A percentile compares a stretch with the other conserved stretches of the same genome.
These are phyloP conservation scores for Hiodon tergisus DNA, from an alignment of 2,113 vertebrate genomes.

Conservation along the genomic window DNA sequence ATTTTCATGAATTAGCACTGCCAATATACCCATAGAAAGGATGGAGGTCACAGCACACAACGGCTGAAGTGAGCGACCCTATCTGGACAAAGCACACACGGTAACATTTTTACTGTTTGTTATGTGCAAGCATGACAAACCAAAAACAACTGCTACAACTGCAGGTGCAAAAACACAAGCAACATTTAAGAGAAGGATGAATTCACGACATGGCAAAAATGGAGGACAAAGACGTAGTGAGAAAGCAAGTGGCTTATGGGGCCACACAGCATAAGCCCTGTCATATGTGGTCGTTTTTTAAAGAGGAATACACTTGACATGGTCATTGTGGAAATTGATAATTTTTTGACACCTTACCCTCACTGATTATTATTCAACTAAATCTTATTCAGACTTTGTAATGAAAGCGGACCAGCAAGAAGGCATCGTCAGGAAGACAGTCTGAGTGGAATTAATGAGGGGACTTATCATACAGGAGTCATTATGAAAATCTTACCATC, in stretches of 20 bases:
- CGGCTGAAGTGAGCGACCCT: background rate
- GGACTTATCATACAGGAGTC: slow-evolving; percentile 75
- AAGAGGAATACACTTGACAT: slow-evolving; percentile 62
- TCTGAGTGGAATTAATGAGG: slow-evolving; percentile 85
- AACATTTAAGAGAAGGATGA: background rate
- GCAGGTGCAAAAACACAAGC: background rate
- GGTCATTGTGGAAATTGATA: slow-evolving; percentile 45
- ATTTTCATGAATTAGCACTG: background rate
- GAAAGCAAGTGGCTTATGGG: slow-evolving; percentile 24
- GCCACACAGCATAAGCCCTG: slow-evolving; percentile 35
- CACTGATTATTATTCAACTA: slow-evolving; percentile 66
- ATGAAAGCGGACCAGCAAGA: slow-evolving; percentile 65
- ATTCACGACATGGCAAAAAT: slow-evolving; percentile 2
- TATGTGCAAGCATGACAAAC: background rate
- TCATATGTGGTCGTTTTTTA: slow-evolving; percentile 61
- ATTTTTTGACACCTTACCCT: slow-evolving; percentile 62
- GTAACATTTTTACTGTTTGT: background rate
- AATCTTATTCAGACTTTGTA: slow-evolving; percentile 69
- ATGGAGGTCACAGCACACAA: background rate
- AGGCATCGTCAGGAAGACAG: slow-evolving; percentile 75
- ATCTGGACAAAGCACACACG: background rate
- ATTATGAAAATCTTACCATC: slow-evolving; percentile 78
- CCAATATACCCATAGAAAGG: background rate
- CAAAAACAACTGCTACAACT: background rate
- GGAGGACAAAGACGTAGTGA: slow-evolving; percentile 12